Evolutionary conservation across 2,113 vertebrate species (phyloP).

Genomic region (Rhizomys pruinosus): DNA sequence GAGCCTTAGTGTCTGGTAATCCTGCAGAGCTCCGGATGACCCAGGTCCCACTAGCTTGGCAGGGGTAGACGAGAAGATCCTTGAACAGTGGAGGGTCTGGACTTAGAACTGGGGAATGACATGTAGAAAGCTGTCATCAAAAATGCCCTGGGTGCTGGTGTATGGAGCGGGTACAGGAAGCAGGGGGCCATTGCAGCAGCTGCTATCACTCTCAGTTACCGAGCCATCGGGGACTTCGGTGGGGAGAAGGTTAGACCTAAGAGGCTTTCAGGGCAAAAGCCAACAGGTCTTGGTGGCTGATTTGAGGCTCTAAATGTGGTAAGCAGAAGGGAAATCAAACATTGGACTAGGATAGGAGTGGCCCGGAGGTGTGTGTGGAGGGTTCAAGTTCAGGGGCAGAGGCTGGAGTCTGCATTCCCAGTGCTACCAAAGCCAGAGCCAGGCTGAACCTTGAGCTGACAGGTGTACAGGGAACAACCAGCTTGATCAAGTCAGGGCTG

Average conservation of each 20-base stretch:
- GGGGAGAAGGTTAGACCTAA: neutral
- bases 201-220: neutral
- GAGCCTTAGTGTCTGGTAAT: neutral
- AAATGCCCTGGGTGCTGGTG: neutral
- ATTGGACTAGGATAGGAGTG: neutral
- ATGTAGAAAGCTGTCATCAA: neutral
- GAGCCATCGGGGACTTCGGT: neutral
- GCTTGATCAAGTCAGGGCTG: neutral
- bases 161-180: neutral
- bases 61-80: neutral
- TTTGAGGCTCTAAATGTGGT: neutral
- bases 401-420: neutral
- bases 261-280: conserved; percentile 14
- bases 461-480: neutral
- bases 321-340: neutral
- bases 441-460: neutral
- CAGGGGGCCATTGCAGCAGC: neutral
- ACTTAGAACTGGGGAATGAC: neutral
- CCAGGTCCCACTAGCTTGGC: neutral
- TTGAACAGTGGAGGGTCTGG: neutral
- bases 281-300: neutral
- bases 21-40: neutral
- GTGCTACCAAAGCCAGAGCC: neutral
- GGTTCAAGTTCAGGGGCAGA: neutral
- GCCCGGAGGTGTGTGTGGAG: neutral